phyloP scores from a whole-genome alignment of 2,113 vertebrate genomes.

The Pao palembangensis region DNA sequence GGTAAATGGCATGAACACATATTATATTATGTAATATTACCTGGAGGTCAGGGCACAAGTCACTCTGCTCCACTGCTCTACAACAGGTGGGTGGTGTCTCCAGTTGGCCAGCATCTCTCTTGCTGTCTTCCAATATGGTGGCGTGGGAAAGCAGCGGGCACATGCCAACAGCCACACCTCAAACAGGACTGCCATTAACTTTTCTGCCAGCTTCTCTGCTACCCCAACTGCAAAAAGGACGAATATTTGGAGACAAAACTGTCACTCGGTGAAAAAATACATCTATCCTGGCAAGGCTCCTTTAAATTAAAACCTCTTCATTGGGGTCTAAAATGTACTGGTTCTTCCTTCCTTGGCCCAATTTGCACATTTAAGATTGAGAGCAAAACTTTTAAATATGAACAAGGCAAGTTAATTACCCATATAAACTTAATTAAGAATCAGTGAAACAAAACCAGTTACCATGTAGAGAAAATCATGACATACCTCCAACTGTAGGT shows the following conservation, averaged over 20 bases:
- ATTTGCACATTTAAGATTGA: no score
- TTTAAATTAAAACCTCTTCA: no score
- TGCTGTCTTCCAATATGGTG: constrained; percentile 95
- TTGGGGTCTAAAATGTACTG: no score
- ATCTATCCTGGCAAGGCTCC: no score
- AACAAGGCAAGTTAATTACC: no score
- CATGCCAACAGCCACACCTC: constrained; percentile 95
- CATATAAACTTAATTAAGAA: no score
- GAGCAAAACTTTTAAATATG: no score
- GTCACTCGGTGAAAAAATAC: no score
- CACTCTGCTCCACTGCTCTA: constrained; percentile 96
- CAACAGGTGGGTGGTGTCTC: constrained; percentile 95
- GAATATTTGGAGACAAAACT: neutral
- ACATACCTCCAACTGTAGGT: constrained; percentile 86
- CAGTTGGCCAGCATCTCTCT: constrained; percentile 97
- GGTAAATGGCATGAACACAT: neutral
- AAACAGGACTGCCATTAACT: constrained; percentile 90
- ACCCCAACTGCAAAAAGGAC: constrained; percentile 80
- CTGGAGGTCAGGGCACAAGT: constrained; percentile 92
- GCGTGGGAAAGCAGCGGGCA: constrained; percentile 90
- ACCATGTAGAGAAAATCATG: no score
- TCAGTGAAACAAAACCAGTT: no score
- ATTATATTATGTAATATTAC: constrained; percentile 56
- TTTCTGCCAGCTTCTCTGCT: constrained; percentile 91
- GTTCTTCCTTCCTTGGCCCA: no score